Base-by-base conservation (phyloP, 2,888 invertebrate species). In the Troides oblongomaculatus region DNA sequence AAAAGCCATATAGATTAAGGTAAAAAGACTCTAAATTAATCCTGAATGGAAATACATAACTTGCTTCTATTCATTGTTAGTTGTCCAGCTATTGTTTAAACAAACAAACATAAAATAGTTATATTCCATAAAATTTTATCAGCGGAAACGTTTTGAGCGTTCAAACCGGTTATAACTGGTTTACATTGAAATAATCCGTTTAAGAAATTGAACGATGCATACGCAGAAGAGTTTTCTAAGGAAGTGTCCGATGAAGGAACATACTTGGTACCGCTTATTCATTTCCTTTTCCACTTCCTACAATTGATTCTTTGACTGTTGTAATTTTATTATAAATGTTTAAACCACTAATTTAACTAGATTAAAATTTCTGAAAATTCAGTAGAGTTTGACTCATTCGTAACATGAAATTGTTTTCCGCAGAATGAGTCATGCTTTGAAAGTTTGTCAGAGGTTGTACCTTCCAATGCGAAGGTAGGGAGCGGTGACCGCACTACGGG, bases 251-350 rank as follows among this genome's bases (percentile, higher is more conserved):
- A 72, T 76, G 79, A 78, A 78, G 78, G 79, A 78, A 79, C 77
- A 78, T 74, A 77, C 74, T 74, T 75, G 76, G 30, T 74, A 73
- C 70, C 73, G 75, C 76, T 58, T 64, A 75, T 72, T 69, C 64
- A 72, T 76, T 81, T 81, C 77, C 81, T 76, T 62, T 60, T 72
- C 73, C 43, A 72, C 78, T 80, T 81, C 79, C 79, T 79, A 70
- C 58, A 46, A 21, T 23, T 57, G 14, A 30, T 18, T 56, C 56
- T 56, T 56, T 21, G 21, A n/a, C 6, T 57, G 7, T 6, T 6
- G 8, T 21, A 21, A 2, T 57, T 57, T 21, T 57, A 6, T 39
- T 57, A 21, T 57, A 17, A 50, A 50, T 50, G 5, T 50, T 50
- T 4, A 50, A 18, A 50, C 50, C 18, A 50, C 14, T 46, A 46